phyloP scores from a whole-genome alignment of 2,113 vertebrate species.

The Ammospiza caudacuta region DNA sequence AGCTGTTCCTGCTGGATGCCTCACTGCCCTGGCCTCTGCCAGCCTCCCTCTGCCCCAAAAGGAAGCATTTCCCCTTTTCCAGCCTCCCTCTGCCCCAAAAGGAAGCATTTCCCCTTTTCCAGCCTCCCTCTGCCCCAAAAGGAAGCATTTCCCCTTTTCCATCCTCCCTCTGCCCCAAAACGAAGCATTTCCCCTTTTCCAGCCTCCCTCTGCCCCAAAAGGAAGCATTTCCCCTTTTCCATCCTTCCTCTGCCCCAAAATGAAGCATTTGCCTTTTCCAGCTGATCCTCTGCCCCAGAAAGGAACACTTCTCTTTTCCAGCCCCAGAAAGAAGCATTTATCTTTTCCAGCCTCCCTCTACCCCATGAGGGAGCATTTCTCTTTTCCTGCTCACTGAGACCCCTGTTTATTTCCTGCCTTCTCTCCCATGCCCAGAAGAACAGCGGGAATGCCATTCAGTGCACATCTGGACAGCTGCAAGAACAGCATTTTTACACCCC shows the following conservation, averaged over 20 bases:
- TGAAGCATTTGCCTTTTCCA: too few relatives aligned
- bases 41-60: background rate
- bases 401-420: background rate
- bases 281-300: background rate
- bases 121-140: too few relatives aligned
- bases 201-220: too few relatives aligned
- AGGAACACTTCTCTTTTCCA: background rate
- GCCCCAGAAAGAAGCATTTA: too few relatives aligned
- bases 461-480: conserved; percentile 22
- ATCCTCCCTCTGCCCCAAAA: too few relatives aligned
- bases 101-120: too few relatives aligned
- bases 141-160: too few relatives aligned
- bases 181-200: too few relatives aligned
- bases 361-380: background rate
- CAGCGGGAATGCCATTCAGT: background rate
- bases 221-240: too few relatives aligned
- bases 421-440: background rate
- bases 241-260: too few relatives aligned
- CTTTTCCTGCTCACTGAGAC: background rate
- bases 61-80: too few relatives aligned
- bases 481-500: background rate
- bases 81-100: too few relatives aligned
- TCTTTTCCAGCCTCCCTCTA: background rate
- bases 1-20: background rate
- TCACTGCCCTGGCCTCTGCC: background rate